Base-by-base conservation (phyloP, 1,140 invertebrate genomes). In the Ectropis grisescens region DNA sequence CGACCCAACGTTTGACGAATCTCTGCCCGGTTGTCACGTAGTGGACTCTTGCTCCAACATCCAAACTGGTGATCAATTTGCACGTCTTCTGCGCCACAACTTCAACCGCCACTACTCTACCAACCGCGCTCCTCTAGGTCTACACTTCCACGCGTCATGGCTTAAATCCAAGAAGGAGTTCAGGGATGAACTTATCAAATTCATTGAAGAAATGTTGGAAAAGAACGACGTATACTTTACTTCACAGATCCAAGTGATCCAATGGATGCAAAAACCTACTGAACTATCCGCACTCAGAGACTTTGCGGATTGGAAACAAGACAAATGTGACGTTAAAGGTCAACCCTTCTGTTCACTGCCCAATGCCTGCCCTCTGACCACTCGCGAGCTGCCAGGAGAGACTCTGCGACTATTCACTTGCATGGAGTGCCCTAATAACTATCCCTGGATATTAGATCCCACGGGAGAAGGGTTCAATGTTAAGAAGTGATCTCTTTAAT, bases 251-350 rank as follows among this genome's bases (percentile, higher is more conserved):
- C 94, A 97, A 86, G 95, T 97, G 5, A 93, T 98, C 58, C 95
- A 97, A 82, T 98, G 96, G 96, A 97, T 98, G 93, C 95, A 97
- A 82, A 94, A 93, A 45, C 96, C 96, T 23, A 96, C 94, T 2
- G 93, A 97, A 71, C 57, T 96, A 28, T 90, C 92, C 7, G 89
- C 88, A 9, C 85, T 97, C 23, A 86, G 93, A 55, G 95, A 97
- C 59, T 97, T 97, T 87, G 89, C 92, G 60, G 93, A 95, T 65
- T 97, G 95, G 95, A 97, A 97, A 78, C 69, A 81, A 49, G 94
- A 96, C 54, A 95, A 95, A 71, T 97, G 95, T 76, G 94, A 97
- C 60, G 92, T 97, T 27, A 96, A 96, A 75, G 94, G 94, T 26
- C 92, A 95, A 72, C 92, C 94, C 26, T 93, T 91, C 85, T 97